Evolutionary conservation across 2,113 vertebrate genomes (phyloP), one percentile per base, ranked within the genome.

Genomic region (Silurus glanis): DNA sequence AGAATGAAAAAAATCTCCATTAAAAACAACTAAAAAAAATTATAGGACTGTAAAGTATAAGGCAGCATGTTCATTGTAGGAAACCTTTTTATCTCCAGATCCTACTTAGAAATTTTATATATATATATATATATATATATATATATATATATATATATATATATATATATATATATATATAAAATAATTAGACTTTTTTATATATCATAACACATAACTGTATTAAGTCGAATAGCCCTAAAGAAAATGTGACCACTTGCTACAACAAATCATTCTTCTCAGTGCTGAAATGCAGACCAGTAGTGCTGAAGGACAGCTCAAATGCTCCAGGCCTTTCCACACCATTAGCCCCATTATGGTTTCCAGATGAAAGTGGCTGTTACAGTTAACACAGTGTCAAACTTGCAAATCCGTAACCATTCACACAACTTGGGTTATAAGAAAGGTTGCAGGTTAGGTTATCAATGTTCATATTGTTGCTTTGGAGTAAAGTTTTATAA

Each of bases 231-330:
- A 76, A 45, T 72, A 56, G 53, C 47, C 72, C 12, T 25, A 28
- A 56, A 56, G 14, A 55, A 19, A 17, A 19, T 58, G 28, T 79
- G 2, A 58, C 55, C 58, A 21, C 37, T 37, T 58, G 6, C 78
- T 59, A 59, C 56, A 80, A 21, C 28, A 59, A 21, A 59, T 59
- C 75, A 10, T 58, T 79, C 2, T 28, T 56, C 14, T 55, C 74
- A 55, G 51, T 79, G 78, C 78, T 80, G 53, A 45, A 80, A 80
- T 45, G 56, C 16, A 80, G 16, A 5, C 1, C 12, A 59, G 56
- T 58, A 19, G 55, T 80, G 81, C 71, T 82, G 83, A 85, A 66
- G 87, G 87, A 85, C 83, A 82, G 83, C 83, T 76, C 69, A 83
- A 37, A 69, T 0, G 49, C 82, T 83, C 14, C 62, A 28, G 62